phyloP scores from a whole-genome alignment of 2,797 vertebrate genomes.

The Rhincodon typus region DNA sequence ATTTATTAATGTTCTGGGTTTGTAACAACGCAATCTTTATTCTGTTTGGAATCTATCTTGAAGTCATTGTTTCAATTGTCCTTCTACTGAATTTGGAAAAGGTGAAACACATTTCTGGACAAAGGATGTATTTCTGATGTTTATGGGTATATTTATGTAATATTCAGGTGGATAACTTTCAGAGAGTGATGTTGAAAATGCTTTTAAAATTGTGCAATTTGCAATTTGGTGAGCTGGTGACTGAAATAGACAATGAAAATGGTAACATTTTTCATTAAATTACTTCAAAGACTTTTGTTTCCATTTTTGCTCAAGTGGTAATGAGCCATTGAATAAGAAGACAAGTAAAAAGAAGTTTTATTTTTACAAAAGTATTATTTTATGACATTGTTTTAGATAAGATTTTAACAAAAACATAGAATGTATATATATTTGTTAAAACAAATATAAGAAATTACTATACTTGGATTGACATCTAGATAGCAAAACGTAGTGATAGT shows the following conservation, averaged over 20 bases:
- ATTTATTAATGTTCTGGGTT: background rate
- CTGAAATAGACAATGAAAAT: background rate
- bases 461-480: background rate
- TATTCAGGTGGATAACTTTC: background rate
- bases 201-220: background rate
- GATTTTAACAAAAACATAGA: background rate
- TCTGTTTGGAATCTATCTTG: background rate
- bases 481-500: too few relatives aligned
- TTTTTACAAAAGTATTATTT: background rate
- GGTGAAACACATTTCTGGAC: background rate
- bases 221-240: background rate
- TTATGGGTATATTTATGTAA: background rate
- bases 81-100: background rate
- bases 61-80: background rate
- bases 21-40: background rate
- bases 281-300: background rate
- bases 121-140: background rate
- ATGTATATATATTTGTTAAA: too few relatives aligned
- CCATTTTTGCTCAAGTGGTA: background rate
- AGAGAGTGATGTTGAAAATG: background rate
- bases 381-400: background rate
- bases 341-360: background rate
- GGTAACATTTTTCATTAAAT: background rate
- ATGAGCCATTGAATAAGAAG: background rate
- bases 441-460: background rate